Base-by-base conservation (phyloP, 2,113 vertebrate species). In the Colaptes auratus region DNA sequence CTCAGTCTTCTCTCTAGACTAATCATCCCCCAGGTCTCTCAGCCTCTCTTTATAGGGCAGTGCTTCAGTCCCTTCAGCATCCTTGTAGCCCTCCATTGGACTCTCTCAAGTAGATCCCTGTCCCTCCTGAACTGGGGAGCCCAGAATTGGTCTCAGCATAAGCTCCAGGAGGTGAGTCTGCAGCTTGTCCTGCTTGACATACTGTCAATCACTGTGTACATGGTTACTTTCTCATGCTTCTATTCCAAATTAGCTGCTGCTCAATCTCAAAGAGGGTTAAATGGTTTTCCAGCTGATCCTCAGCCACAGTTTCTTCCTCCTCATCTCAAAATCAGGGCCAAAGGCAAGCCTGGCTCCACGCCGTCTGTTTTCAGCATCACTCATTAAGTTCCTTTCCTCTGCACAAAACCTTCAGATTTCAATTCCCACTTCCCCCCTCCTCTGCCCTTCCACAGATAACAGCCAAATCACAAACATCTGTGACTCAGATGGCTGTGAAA, bases 261-360 rank as follows among this genome's bases (percentile, higher is more conserved):
- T 90, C 71, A 35, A 2, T 71, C 82, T 87, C 82, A 52, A 50
- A 76, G 77, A 82, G 35, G 87, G 84, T 74, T 94, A 92, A 95
- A 93, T 48, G 60, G 52, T 91, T 96, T 93, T 80, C 78, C 94
- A 94, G 86, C 95, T 93, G 89, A 94, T 95, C 73, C 59, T 84
- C 90, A 86, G 88, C 94, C 86, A 76, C 66, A 2, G 27, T 79
- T 96, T 75, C 80, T 86, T 92, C 83, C 86, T 67, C 58, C 76
- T 93, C 86, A 6, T 5, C 74, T 90, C 83, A 63, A 88, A 93
- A 77, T 44, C 23, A 78, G 60, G 89, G 87, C 81, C 91, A 94
- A 94, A 92, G 70, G 55, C 2, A 1, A 78, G 63, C 16, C 36
- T 93, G 89, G 95, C 89, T 93, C 75, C 5, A 23, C 0, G 7